A percentile compares a stretch with the other conserved stretches of the same genome.
Evolutionary conservation across 1,140 invertebrate species (phyloP).

Genomic region (Leptoteleia sp.): DNA sequence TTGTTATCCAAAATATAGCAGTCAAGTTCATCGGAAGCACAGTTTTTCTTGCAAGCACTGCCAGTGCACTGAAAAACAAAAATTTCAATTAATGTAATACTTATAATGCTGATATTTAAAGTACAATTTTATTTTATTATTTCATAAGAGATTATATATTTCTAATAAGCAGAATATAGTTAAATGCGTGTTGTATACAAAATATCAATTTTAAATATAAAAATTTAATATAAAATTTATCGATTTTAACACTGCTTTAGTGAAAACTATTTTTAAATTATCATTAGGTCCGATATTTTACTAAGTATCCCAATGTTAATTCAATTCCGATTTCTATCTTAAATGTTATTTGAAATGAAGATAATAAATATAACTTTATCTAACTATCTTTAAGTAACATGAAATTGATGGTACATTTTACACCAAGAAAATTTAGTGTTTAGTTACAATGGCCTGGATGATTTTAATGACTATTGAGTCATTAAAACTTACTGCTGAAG

Average conservation of each 20-base stretch:
- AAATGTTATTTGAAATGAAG: not conserved
- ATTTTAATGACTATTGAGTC: constrained; percentile 20
- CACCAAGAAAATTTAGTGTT: not conserved
- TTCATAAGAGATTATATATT: too few species aligned
- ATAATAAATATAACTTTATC: not conserved
- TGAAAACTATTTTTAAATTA: too few species aligned
- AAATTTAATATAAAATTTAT: too few species aligned
- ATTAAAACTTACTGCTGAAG: constrained; percentile 89
- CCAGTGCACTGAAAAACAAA: constrained; percentile 85
- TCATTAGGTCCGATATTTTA: too few species aligned
- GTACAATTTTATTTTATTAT: too few species aligned
- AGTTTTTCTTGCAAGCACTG: constrained; percentile 89
- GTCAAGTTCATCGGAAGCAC: constrained; percentile 91
- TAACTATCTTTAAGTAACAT: not conserved
- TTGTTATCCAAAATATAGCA: constrained; percentile 96
- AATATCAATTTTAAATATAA: too few species aligned
- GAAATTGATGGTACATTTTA: not conserved
- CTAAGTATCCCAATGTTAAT: too few species aligned
- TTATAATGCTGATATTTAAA: too few species aligned
- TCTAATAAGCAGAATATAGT: too few species aligned
- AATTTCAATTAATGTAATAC: too few species aligned
- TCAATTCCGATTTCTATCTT: not conserved
- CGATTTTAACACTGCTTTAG: too few species aligned
- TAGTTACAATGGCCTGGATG: not conserved
- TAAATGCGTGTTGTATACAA: too few species aligned